Conservation (phyloP, 2,113 vertebrate genomes). For the Hippolais icterina region DNA sequence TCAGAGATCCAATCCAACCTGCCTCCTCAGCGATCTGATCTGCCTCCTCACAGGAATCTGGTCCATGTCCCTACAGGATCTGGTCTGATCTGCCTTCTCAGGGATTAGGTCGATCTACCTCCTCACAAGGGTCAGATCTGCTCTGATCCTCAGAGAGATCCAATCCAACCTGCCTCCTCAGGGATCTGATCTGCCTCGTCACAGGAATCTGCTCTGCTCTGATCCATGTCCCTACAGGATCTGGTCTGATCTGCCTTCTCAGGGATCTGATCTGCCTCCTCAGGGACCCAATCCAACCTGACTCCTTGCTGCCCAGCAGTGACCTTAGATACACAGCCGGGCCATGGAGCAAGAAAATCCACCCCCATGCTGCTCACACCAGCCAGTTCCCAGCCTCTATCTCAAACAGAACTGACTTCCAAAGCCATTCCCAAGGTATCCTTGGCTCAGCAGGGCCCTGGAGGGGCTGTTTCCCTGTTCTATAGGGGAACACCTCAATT, state of each 20-base stretch:
- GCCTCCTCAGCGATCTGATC: not conserved
- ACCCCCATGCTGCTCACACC: not conserved
- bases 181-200: not conserved
- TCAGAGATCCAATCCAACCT: not conserved
- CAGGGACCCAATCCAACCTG: not conserved
- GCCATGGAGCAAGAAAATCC: fast-evolving
- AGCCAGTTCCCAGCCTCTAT: not conserved
- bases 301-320: not conserved
- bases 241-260: not conserved
- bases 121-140: not conserved
- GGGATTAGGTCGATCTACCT: not conserved
- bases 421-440: not conserved
- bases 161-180: not conserved
- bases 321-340: fast-evolving
- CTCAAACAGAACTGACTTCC: not conserved
- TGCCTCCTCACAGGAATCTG: not conserved
- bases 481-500: fast-evolving
- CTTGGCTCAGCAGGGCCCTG: not conserved
- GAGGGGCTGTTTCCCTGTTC: not conserved
- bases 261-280: not conserved
- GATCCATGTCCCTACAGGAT: not conserved
- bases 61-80: not conserved
- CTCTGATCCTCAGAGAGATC: not conserved
- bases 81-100: not conserved
- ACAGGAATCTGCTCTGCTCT: not conserved